Evolutionary conservation across 2,797 vertebrate genomes (phyloP).

Genomic region (Takifugu ocellatus): DNA sequence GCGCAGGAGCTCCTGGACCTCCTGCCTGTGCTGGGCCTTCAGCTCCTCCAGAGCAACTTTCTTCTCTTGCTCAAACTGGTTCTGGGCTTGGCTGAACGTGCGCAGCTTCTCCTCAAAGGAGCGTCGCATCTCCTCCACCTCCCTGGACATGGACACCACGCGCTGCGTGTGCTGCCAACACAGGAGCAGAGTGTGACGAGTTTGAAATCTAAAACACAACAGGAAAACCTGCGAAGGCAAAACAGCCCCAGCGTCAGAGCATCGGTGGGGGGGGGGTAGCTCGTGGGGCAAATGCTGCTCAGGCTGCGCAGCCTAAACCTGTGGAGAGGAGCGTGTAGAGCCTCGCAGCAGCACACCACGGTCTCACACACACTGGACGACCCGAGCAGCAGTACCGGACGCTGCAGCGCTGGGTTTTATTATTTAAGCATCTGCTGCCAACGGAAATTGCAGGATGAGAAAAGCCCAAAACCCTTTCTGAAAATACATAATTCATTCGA

Average conservation of each 20-base stretch:
- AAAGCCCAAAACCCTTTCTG: too few relatives aligned
- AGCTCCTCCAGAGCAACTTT: slow-evolving; percentile 86
- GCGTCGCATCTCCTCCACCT: slow-evolving; percentile 95
- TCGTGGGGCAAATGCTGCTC: too few relatives aligned
- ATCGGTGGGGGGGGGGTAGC: not conserved
- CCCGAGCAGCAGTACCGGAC: too few relatives aligned
- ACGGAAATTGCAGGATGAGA: too few relatives aligned
- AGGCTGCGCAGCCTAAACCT: too few relatives aligned
- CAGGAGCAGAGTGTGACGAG: not conserved
- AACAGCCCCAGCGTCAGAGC: not conserved
- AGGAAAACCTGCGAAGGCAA: not conserved
- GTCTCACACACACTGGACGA: too few relatives aligned
- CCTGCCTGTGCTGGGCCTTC: slow-evolving; percentile 83
- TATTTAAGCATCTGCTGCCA: too few relatives aligned
- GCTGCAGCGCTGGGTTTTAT: too few relatives aligned
- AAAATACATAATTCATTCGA: too few relatives aligned
- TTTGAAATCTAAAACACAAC: slow-evolving; percentile 7
- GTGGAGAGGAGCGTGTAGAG: too few relatives aligned
- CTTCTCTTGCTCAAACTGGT: slow-evolving; percentile 94
- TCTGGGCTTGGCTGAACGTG: slow-evolving; percentile 86
- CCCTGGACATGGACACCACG: slow-evolving; percentile 93
- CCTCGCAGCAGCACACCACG: not conserved
- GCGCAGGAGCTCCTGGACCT: slow-evolving; percentile 90
- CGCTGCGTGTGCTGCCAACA: slow-evolving; percentile 87
- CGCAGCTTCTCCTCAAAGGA: slow-evolving; percentile 92